Percentiles rank a stretch among this genome's conserved stretches.
Conservation (phyloP, 2,797 vertebrate genomes). For the Alca torda region DNA sequence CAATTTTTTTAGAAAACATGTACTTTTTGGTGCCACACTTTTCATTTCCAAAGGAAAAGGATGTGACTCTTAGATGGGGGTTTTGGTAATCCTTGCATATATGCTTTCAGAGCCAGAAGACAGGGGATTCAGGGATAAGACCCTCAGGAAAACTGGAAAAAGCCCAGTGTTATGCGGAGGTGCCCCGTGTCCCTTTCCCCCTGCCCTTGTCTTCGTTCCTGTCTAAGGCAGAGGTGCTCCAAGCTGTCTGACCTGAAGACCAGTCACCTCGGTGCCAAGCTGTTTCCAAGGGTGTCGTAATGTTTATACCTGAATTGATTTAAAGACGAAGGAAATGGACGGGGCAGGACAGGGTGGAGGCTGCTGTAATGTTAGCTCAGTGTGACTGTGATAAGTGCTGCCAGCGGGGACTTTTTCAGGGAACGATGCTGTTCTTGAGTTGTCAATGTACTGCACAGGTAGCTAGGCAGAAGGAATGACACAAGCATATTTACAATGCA, state of each 20-base stretch:
- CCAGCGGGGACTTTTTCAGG: not conserved
- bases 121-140: not conserved
- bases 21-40: not conserved
- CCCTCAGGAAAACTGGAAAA: not conserved
- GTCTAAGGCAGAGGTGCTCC: not conserved
- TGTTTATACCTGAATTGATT: not conserved
- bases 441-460: constrained; percentile 1
- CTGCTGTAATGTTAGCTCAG: not conserved
- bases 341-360: not conserved
- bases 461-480: constrained; percentile 35
- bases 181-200: not conserved
- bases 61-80: not conserved
- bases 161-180: not conserved
- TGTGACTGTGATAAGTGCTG: not conserved
- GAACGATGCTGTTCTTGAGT: not conserved
- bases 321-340: not conserved
- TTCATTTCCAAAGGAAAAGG: not conserved
- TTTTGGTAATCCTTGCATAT: not conserved
- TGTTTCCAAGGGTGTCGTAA: not conserved
- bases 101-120: not conserved
- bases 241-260: not conserved
- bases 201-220: not conserved
- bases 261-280: not conserved
- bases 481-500: not conserved
- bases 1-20: not conserved